These are phyloP conservation scores for Uropetala carovei DNA, from an alignment of 2,888 invertebrate genomes.

Conservation along the genomic window DNA sequence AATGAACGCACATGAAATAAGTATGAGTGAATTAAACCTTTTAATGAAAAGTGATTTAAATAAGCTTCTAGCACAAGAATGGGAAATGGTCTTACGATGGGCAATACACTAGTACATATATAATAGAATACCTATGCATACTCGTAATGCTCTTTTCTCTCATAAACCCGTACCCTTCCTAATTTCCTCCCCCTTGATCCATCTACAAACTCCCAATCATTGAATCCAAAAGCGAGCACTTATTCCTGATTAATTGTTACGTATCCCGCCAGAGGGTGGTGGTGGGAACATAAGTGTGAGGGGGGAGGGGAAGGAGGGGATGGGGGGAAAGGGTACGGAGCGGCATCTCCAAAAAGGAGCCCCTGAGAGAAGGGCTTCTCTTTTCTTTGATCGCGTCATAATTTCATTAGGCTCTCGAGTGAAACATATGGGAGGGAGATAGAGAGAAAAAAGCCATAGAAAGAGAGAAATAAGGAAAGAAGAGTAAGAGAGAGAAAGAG, in stretches of 20 bases:
- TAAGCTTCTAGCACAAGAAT: too few relatives aligned
- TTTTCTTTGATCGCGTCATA: slow-evolving; percentile 34
- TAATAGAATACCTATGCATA: too few relatives aligned
- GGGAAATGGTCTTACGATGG: too few relatives aligned
- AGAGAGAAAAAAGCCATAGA: neutral
- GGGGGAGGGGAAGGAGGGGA: neutral
- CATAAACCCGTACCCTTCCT: neutral
- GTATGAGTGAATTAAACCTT: too few relatives aligned
- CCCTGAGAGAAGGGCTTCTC: neutral
- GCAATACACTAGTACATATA: too few relatives aligned
- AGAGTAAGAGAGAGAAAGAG: neutral
- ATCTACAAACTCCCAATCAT: neutral
- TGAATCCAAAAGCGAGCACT: slow-evolving; percentile 25
- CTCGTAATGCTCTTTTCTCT: neutral
- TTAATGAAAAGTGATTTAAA: too few relatives aligned
- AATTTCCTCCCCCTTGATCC: neutral
- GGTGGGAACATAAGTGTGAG: neutral
- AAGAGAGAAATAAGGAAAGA: neutral
- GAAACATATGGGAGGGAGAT: neutral
- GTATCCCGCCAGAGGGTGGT: neutral
- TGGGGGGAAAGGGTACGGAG: neutral
- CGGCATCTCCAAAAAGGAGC: neutral
- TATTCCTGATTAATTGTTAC: slow-evolving; percentile 49
- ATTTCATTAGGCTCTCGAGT: slow-evolving; percentile 38
- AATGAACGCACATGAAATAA: too few relatives aligned